Evolutionary conservation across 2,888 invertebrate genomes (phyloP), one percentile per base, ranked within the genome.

Genomic region (Schrankia costaestrigalis): DNA sequence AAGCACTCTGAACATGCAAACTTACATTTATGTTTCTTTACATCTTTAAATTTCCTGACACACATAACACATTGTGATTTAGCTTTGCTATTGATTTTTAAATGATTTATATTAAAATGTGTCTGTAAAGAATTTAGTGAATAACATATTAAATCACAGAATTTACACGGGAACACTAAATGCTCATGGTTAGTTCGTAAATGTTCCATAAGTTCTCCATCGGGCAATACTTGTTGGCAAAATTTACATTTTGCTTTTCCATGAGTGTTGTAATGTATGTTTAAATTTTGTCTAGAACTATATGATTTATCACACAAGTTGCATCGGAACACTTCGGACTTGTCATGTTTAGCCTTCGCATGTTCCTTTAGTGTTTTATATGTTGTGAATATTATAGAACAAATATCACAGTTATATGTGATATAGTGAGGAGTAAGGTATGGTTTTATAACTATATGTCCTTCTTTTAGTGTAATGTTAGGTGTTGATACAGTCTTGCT

Each of bases 1-100:
- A 50, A 40, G 32, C 77, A 77, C 32, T 76, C 72, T 0, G 71
- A 45, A 30, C 76, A 76, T 3, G 56, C 51, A 33, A 68, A 76
- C 35, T 71, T 75, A 33, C 76, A 76, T 40, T 62, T 73, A 31
- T 76, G 76, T 1, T 31, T 46, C n/a, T 50, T 59, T 2, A 65
- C 28, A 2, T 63, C 55, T 9, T 42, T 49, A 6, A 73, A 63
- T 21, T 56, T 63, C 18, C 49, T 68, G 0, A 71, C 48, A 25
- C 76, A 76, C 65, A 76, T 68, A 0, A 63, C 34, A 13, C 76
- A 76, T 23, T 67, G 63, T 4, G 56, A 57, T 29, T 62, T 56
- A 2, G 44, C 35, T 22, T 35, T 54, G 6, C 35, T 44, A 25
- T 57, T 47, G 3, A 57, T 58, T 4, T 44, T 35, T 8, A 57